phyloP scores from a whole-genome alignment of 2,888 invertebrate species.

The Hypomecis atomaria region DNA sequence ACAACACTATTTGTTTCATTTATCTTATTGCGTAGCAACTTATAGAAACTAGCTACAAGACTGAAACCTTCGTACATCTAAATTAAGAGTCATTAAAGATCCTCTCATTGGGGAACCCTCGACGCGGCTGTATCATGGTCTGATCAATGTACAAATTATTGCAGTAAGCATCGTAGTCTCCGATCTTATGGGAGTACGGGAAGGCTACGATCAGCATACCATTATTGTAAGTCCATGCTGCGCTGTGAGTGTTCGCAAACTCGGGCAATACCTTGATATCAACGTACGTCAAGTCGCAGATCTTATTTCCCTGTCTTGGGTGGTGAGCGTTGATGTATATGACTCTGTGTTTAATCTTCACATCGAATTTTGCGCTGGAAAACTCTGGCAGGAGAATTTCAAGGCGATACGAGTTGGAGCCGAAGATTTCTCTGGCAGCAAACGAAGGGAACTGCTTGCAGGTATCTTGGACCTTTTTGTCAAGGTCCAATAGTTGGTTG shows the following conservation, averaged over 20 bases:
- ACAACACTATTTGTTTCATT: not conserved
- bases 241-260: constrained; percentile 30
- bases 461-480: constrained; percentile 33
- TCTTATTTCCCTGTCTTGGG: constrained; percentile 13
- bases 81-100: constrained; percentile 20
- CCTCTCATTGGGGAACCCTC: constrained; percentile 26
- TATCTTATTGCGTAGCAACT: not conserved
- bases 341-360: constrained; percentile 32
- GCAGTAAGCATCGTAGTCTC: constrained; percentile 14
- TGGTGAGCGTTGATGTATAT: constrained; percentile 31
- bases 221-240: constrained; percentile 21
- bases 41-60: not conserved
- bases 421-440: constrained; percentile 27
- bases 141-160: constrained; percentile 23
- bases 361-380: constrained; percentile 20
- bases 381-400: constrained; percentile 20
- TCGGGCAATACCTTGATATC: constrained; percentile 34
- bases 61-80: not conserved
- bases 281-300: constrained; percentile 33
- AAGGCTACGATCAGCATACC: constrained; percentile 28
- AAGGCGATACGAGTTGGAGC: constrained; percentile 23
- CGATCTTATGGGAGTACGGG: constrained; percentile 24
- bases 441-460: constrained; percentile 37
- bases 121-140: constrained; percentile 20
- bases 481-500: constrained; percentile 32